phyloP scores from a whole-genome alignment of 2,797 vertebrate genomes.

The Gobio occitaniae region DNA sequence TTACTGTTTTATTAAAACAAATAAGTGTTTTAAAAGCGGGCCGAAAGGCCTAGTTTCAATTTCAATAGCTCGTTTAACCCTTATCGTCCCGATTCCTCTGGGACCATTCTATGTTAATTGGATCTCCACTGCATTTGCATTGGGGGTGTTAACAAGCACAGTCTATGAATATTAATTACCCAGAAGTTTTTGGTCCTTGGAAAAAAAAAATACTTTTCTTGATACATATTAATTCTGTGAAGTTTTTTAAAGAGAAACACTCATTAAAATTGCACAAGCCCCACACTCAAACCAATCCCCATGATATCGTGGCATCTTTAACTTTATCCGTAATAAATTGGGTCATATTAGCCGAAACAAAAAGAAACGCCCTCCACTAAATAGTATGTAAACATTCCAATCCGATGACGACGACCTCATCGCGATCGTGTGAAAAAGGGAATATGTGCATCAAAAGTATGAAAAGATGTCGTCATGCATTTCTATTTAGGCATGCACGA shows the following conservation, averaged over 20 bases:
- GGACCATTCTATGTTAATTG: constrained; percentile 82
- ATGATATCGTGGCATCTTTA: constrained; percentile 78
- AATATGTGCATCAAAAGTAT: constrained; percentile 13
- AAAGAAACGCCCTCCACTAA: constrained; percentile 63
- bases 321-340: constrained; percentile 79
- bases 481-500: constrained; percentile 27
- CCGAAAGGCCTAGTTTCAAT: constrained; percentile 79
- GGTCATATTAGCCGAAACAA: constrained; percentile 75
- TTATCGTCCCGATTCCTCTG: constrained; percentile 87
- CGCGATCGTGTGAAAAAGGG: background rate
- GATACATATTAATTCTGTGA: constrained; percentile 93
- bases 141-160: constrained; percentile 89
- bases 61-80: constrained; percentile 85
- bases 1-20: constrained; percentile 79
- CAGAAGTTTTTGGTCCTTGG: constrained; percentile 86
- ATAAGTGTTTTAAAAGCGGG: constrained; percentile 79
- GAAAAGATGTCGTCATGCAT: constrained; percentile 26
- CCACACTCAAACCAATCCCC: constrained; percentile 77
- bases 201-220: constrained; percentile 74
- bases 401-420: background rate
- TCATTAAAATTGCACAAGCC: constrained; percentile 87
- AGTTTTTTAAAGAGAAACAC: constrained; percentile 85
- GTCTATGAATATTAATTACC: constrained; percentile 94
- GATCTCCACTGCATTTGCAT: constrained; percentile 86
- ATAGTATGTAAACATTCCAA: constrained; percentile 73